A percentile compares a stretch with the other conserved stretches of the same genome.
Conservation (phyloP, 2,113 vertebrate genomes). For the Columba janthina region DNA sequence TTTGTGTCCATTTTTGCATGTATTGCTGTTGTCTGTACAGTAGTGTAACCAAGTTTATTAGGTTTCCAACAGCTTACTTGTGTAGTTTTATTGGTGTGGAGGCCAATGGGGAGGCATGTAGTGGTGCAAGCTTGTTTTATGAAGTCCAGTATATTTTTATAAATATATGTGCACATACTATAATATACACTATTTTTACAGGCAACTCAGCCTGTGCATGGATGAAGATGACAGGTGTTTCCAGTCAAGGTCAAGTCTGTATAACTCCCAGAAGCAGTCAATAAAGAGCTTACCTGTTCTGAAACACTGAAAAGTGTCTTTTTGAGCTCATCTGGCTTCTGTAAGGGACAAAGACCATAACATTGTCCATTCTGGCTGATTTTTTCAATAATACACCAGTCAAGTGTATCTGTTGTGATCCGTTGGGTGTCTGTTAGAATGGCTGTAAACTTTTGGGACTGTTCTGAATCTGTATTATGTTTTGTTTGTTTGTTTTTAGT, state of each 20-base stretch:
- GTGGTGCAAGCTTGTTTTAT: background rate
- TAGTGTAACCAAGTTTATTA: background rate
- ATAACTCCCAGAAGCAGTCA: background rate
- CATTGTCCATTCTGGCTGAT: background rate
- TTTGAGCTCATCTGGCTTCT: background rate
- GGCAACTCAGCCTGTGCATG: background rate
- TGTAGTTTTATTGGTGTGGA: background rate
- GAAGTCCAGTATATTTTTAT: background rate
- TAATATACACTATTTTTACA: background rate
- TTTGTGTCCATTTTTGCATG: background rate
- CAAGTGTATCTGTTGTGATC: background rate
- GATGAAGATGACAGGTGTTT: background rate
- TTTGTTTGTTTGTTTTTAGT: background rate
- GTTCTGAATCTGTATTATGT: background rate
- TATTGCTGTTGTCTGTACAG: background rate
- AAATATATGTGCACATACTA: background rate
- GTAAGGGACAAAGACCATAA: background rate
- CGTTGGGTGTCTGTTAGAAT: background rate
- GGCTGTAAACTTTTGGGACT: background rate
- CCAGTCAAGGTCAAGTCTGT: background rate
- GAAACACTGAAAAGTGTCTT: background rate
- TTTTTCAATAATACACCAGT: background rate
- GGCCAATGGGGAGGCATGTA: background rate
- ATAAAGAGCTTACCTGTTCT: background rate
- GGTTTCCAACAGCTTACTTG: background rate